Percentiles rank a stretch among this genome's conserved stretches.
phyloP scores from a whole-genome alignment of 2,113 vertebrate genomes.

The Lutjanus erythropterus region DNA sequence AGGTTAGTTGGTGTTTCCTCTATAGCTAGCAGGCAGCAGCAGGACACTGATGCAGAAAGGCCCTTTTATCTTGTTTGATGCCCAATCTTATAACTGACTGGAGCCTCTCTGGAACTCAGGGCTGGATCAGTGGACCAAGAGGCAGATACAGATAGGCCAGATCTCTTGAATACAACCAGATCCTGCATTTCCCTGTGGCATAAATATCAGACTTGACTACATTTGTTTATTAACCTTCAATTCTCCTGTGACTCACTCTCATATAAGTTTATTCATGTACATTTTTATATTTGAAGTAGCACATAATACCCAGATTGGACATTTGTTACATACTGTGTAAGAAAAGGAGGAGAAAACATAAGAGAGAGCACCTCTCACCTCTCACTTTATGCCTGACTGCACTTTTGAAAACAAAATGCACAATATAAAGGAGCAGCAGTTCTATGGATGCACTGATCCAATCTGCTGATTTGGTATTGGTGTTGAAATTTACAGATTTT shows the following conservation, averaged over 20 bases:
- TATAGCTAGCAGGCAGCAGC: conserved; percentile 50
- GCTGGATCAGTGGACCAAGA: conserved; percentile 61
- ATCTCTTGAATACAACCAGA: conserved; percentile 13
- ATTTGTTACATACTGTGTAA: neutral
- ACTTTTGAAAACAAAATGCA: neutral
- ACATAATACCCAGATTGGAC: neutral
- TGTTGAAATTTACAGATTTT: too few species aligned
- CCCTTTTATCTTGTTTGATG: conserved; percentile 73
- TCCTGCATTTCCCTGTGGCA: conserved; percentile 16
- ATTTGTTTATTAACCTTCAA: conserved; percentile 31
- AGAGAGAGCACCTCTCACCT: neutral
- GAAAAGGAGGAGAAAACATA: neutral
- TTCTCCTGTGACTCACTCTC: neutral
- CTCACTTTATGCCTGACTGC: neutral
- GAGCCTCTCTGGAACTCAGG: conserved; percentile 46
- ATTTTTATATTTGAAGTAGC: neutral
- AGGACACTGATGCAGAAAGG: conserved; percentile 57
- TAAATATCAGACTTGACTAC: conserved; percentile 4
- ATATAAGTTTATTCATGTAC: neutral
- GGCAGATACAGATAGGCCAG: conserved; percentile 27
- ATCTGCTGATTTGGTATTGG: too few species aligned
- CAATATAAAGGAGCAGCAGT: neutral
- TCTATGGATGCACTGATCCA: neutral
- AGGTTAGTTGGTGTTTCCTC: conserved; percentile 17
- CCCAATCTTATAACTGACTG: conserved; percentile 34